These are phyloP conservation scores for Nephotettix cincticeps DNA, from an alignment of 1,140 invertebrate genomes.

Conservation along the genomic window DNA sequence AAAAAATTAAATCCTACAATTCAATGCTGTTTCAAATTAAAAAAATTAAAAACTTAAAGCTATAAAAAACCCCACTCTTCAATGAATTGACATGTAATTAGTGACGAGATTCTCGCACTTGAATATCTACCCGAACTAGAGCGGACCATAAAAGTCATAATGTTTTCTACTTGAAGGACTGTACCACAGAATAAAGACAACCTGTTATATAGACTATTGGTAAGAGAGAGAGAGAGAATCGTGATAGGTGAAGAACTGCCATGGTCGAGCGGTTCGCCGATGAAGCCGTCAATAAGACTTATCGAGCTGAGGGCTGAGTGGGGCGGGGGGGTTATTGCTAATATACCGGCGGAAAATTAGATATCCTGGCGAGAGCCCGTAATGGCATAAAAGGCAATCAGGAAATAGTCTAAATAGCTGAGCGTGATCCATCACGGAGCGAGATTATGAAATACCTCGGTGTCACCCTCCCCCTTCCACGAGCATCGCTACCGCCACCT, in stretches of 20 bases:
- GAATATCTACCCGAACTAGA: too few relatives aligned
- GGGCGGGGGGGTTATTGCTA: conserved; percentile 29
- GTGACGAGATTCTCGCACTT: too few relatives aligned
- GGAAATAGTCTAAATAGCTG: conserved; percentile 38
- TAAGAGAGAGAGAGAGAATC: neutral
- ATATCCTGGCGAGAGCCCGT: conserved; percentile 18
- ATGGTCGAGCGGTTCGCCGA: neutral
- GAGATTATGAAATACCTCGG: conserved; percentile 30
- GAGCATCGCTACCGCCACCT: neutral
- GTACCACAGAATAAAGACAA: too few relatives aligned
- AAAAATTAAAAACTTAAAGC: too few relatives aligned
- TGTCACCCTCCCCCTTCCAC: conserved; percentile 16
- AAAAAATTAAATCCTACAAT: too few relatives aligned
- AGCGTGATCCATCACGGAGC: conserved; percentile 27
- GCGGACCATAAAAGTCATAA: too few relatives aligned
- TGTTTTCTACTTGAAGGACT: too few relatives aligned
- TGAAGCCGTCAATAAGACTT: conserved; percentile 20
- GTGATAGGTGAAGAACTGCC: neutral
- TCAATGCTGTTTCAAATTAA: too few relatives aligned
- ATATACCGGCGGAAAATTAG: conserved; percentile 32
- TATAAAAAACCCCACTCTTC: too few relatives aligned
- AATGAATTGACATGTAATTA: too few relatives aligned
- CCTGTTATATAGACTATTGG: too few relatives aligned
- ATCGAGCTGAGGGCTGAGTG: neutral
- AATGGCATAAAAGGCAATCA: conserved; percentile 37